A percentile compares a stretch with the other conserved stretches of the same genome.
phyloP scores from a whole-genome alignment of 2,888 invertebrate species.

The Autographa pulchrina region DNA sequence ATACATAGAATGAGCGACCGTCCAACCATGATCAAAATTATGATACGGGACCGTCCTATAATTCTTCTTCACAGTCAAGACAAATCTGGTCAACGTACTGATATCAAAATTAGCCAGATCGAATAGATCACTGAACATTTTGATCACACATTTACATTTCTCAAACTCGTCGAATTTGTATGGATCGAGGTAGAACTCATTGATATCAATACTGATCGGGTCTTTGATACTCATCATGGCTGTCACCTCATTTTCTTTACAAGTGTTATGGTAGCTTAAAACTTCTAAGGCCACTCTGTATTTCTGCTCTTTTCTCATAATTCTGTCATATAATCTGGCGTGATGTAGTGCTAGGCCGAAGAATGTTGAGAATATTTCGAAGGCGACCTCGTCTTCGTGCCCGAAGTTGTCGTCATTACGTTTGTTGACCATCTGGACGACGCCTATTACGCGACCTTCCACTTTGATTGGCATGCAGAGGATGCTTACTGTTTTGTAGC shows the following conservation, averaged over 20 bases:
- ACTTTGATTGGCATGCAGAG: constrained; percentile 97
- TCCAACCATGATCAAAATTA: constrained; percentile 96
- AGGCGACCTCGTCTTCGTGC: constrained; percentile 93
- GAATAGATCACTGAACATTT: constrained; percentile 94
- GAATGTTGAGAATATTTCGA: constrained; percentile 95
- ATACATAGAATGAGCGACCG: constrained; percentile 95
- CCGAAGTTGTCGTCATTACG: constrained; percentile 87
- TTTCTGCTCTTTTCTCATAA: constrained; percentile 94
- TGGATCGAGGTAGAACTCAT: constrained; percentile 92
- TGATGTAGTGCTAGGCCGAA: constrained; percentile 96
- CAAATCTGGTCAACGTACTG: constrained; percentile 92
- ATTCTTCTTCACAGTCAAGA: constrained; percentile 95
- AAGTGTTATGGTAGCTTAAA: constrained; percentile 94
- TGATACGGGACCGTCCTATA: constrained; percentile 96
- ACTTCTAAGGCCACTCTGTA: constrained; percentile 95
- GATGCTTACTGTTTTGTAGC: constrained; percentile 92
- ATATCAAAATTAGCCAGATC: constrained; percentile 91
- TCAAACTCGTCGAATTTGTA: constrained; percentile 92
- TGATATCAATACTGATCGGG: constrained; percentile 72
- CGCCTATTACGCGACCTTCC: constrained; percentile 93
- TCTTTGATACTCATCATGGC: constrained; percentile 64
- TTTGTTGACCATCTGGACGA: constrained; percentile 96
- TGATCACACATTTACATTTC: constrained; percentile 92
- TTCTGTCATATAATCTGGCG: constrained; percentile 95
- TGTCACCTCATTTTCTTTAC: constrained; percentile 92